Evolutionary conservation across 2,888 invertebrate genomes (phyloP).

Genomic region (Pachydiplax longipennis): DNA sequence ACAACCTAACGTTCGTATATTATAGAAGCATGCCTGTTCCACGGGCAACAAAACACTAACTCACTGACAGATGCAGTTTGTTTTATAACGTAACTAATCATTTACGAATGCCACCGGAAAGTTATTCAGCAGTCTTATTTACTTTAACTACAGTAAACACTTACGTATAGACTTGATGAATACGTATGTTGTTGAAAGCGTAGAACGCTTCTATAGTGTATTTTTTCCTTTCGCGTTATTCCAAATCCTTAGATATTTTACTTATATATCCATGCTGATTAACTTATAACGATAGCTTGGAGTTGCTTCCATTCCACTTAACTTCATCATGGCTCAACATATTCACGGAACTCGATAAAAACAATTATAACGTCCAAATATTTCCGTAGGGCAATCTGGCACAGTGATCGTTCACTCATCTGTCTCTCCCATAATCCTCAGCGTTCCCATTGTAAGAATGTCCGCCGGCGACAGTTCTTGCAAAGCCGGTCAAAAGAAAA

Average conservation of each 20-base stretch:
- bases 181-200: constrained; percentile 38
- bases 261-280: constrained; percentile 20
- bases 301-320: background rate
- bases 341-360: constrained; percentile 23
- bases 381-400: constrained; percentile 30
- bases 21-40: constrained; percentile 6
- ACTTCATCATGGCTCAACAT: constrained; percentile 25
- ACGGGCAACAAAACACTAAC: constrained; percentile 23
- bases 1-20: background rate
- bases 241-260: background rate
- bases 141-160: background rate
- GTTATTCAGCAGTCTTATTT: background rate
- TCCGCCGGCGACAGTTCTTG: constrained; percentile 48
- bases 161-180: constrained; percentile 9
- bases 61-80: background rate
- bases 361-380: constrained; percentile 38
- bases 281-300: background rate
- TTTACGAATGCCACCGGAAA: background rate
- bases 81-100: background rate
- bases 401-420: constrained; percentile 45
- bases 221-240: constrained; percentile 14
- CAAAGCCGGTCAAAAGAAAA: constrained; percentile 42
- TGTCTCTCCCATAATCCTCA: constrained; percentile 50
- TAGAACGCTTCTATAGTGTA: constrained; percentile 36
- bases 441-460: constrained; percentile 50